Percentiles rank a stretch among this genome's conserved stretches.
Evolutionary conservation across 2,797 vertebrate genomes (phyloP).

Genomic region (Cichlasoma orientale): DNA sequence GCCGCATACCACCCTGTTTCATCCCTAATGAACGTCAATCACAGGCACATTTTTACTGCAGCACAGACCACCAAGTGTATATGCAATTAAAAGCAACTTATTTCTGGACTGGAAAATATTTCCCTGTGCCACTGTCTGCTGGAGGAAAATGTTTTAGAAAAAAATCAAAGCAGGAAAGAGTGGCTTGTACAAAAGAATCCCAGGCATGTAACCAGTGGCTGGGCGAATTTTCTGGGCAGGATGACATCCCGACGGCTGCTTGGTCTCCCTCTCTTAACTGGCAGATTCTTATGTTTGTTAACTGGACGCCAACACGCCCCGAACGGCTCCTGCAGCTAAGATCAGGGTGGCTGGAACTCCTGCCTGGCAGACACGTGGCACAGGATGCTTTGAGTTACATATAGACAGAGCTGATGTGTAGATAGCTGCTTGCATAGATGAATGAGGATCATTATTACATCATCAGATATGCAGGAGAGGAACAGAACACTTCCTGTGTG

Average conservation of each 20-base stretch:
- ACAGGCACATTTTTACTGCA: slow-evolving; percentile 59
- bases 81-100: slow-evolving; percentile 69
- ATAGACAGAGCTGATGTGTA: background rate
- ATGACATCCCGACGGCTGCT: slow-evolving; percentile 55
- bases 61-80: slow-evolving; percentile 57
- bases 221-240: slow-evolving; percentile 57
- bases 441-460: background rate
- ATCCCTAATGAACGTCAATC: slow-evolving; percentile 70
- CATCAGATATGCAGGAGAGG: background rate
- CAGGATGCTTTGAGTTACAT: background rate
- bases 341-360: slow-evolving; percentile 45
- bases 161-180: slow-evolving; percentile 57
- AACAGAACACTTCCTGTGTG: background rate
- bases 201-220: slow-evolving; percentile 66
- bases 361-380: slow-evolving; percentile 56
- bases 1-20: slow-evolving; percentile 61
- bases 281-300: slow-evolving; percentile 62
- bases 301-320: slow-evolving; percentile 51
- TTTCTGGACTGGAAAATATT: slow-evolving; percentile 75
- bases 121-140: slow-evolving; percentile 60
- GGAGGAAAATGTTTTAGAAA: slow-evolving; percentile 41
- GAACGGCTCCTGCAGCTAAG: slow-evolving; percentile 35
- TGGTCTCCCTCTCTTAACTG: slow-evolving; percentile 37
- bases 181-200: slow-evolving; percentile 64
- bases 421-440: background rate